These are phyloP conservation scores for Hycleus cichorii DNA, from an alignment of 1,140 invertebrate species.

Conservation along the genomic window DNA sequence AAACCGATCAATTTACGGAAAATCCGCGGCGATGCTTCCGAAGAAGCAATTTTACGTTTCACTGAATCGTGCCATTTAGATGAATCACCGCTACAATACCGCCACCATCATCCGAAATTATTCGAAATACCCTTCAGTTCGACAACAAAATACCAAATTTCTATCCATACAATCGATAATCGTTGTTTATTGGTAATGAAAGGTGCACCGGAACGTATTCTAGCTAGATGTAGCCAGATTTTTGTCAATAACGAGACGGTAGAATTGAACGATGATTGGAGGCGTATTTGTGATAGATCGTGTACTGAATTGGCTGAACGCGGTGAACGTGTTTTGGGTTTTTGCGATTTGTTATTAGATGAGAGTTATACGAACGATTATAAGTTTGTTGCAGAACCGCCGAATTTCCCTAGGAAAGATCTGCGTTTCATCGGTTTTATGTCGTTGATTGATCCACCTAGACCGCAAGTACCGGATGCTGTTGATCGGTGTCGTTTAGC, in stretches of 20 bases:
- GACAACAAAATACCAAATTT: constrained; percentile 49
- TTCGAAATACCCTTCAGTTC: constrained; percentile 77
- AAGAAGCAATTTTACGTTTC: constrained; percentile 73
- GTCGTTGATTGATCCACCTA: constrained; percentile 73
- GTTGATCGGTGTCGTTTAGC: constrained; percentile 64
- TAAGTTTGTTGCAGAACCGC: constrained; percentile 54
- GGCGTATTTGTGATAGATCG: constrained; percentile 45
- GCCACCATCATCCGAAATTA: constrained; percentile 61
- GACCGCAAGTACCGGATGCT: constrained; percentile 65
- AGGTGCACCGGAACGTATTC: constrained; percentile 84
- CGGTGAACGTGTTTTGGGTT: constrained; percentile 80
- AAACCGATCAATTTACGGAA: constrained; percentile 49
- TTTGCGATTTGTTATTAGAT: constrained; percentile 60
- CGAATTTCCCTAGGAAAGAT: constrained; percentile 64
- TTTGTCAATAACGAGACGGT: constrained; percentile 58
- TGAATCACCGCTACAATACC: constrained; percentile 46
- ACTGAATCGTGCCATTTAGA: constrained; percentile 60
- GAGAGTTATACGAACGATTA: constrained; percentile 45
- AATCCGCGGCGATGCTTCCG: constrained; percentile 72
- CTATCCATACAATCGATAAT: constrained; percentile 13
- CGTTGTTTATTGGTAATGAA: constrained; percentile 70
- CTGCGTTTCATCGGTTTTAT: constrained; percentile 71
- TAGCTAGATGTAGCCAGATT: constrained; percentile 70
- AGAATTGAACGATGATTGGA: constrained; percentile 50
- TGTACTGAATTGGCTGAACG: constrained; percentile 76